Percentiles rank a stretch among this genome's conserved stretches.
phyloP scores from a whole-genome alignment of 1,140 invertebrate genomes.

The Diorhabda elongata region DNA sequence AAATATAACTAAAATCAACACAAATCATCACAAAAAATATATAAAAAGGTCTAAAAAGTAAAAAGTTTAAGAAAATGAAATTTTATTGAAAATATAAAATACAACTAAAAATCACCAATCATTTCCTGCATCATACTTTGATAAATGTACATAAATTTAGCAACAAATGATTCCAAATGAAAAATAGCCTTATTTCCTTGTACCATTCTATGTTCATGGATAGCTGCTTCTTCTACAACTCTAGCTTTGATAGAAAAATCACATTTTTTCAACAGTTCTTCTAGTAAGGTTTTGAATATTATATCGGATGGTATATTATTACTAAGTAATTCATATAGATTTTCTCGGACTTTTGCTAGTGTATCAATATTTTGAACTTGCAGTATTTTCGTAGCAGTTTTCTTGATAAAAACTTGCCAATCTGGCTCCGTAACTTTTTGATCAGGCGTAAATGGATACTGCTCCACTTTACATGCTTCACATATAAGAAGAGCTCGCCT shows the following conservation, averaged over 20 bases:
- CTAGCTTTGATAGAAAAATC: slow-evolving; percentile 85
- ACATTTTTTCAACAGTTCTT: slow-evolving; percentile 83
- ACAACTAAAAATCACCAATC: slow-evolving; percentile 11
- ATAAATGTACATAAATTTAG: slow-evolving; percentile 93
- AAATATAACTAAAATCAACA: too few relatives aligned
- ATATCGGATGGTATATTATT: slow-evolving; percentile 92
- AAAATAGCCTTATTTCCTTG: slow-evolving; percentile 92
- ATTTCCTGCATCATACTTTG: slow-evolving; percentile 22
- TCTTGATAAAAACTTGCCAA: slow-evolving; percentile 86
- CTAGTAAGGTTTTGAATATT: slow-evolving; percentile 86
- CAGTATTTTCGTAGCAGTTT: slow-evolving; percentile 85
- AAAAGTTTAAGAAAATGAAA: too few relatives aligned
- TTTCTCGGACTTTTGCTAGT: slow-evolving; percentile 77
- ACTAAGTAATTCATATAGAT: slow-evolving; percentile 89
- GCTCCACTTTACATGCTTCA: slow-evolving; percentile 89
- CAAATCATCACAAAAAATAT: too few relatives aligned
- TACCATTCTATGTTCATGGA: slow-evolving; percentile 86
- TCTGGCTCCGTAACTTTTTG: slow-evolving; percentile 85
- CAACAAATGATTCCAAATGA: slow-evolving; percentile 95
- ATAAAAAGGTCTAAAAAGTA: too few relatives aligned
- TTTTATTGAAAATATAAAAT: neutral
- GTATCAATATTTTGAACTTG: slow-evolving; percentile 83
- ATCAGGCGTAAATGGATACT: slow-evolving; percentile 81
- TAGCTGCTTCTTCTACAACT: slow-evolving; percentile 78
- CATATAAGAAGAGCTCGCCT: slow-evolving; percentile 89